These are phyloP conservation scores for Pammene fasciana DNA, from an alignment of 2,888 invertebrate species.

Conservation along the genomic window DNA sequence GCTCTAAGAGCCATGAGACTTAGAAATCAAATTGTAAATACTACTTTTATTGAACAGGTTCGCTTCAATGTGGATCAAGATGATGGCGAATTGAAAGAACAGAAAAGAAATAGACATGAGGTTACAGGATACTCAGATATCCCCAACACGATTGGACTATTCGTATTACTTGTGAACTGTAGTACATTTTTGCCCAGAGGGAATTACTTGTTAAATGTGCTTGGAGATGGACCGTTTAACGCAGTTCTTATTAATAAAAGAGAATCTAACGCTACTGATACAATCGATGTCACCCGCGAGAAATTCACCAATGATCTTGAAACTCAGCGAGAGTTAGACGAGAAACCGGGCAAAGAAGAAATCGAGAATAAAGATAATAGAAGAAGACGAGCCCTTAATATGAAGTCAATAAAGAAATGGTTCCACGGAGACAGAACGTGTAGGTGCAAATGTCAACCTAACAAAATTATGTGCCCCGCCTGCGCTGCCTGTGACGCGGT, in stretches of 20 bases:
- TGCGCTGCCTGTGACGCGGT: conserved; percentile 71
- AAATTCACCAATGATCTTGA: background rate
- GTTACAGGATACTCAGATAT: background rate
- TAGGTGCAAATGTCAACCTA: conserved; percentile 62
- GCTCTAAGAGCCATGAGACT: no score
- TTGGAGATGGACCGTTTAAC: background rate
- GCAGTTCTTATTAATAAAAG: background rate
- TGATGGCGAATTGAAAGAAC: conserved; percentile 1
- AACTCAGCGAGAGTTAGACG: conserved; percentile 27
- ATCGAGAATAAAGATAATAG: conserved; percentile 1
- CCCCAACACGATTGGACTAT: background rate
- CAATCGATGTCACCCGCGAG: background rate
- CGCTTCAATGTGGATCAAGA: conserved; percentile 1
- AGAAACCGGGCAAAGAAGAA: conserved; percentile 26
- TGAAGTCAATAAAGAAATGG: conserved; percentile 58
- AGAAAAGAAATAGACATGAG: background rate
- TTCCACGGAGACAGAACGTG: conserved; percentile 67
- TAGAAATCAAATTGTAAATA: background rate
- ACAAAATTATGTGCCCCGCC: conserved; percentile 65
- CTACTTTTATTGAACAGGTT: conserved; percentile 22
- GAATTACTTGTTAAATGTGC: conserved; percentile 12
- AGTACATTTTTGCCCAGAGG: background rate
- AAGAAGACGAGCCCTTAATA: conserved; percentile 53
- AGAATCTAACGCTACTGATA: background rate
- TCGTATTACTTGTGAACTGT: conserved; percentile 3